A percentile compares a stretch with the other conserved stretches of the same genome.
phyloP scores from a whole-genome alignment of 1,140 invertebrate genomes.

The Penaeus vannamei region DNA sequence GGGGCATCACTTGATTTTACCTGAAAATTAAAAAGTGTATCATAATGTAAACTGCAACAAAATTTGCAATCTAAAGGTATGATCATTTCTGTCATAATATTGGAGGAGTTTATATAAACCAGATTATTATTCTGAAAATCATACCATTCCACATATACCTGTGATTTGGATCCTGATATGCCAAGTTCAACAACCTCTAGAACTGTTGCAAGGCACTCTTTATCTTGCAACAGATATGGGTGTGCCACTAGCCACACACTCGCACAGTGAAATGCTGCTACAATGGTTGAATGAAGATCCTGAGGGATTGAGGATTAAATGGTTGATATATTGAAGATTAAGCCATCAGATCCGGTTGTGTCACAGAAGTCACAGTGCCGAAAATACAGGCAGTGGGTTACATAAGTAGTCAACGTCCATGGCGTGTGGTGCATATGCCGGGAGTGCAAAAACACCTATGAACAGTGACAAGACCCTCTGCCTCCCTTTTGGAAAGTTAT shows the following conservation, averaged over 20 bases:
- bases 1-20: constrained; percentile 90
- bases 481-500: too few relatives aligned
- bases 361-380: too few relatives aligned
- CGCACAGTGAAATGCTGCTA: constrained; percentile 93
- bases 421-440: too few relatives aligned
- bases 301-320: constrained; percentile 4
- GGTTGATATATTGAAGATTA: too few relatives aligned
- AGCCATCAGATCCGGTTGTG: too few relatives aligned
- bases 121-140: too few relatives aligned
- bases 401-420: too few relatives aligned
- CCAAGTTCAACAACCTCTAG: constrained; percentile 97
- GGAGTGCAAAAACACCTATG: neutral
- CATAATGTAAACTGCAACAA: neutral
- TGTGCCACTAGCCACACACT: constrained; percentile 88
- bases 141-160: constrained; percentile 71
- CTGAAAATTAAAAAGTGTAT: constrained; percentile 71
- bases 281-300: constrained; percentile 97
- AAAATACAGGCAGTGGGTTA: too few relatives aligned
- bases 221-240: constrained; percentile 89
- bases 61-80: neutral
- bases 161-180: constrained; percentile 93
- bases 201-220: constrained; percentile 91
- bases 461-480: too few relatives aligned
- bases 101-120: too few relatives aligned
- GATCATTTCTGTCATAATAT: neutral